These are phyloP conservation scores for Corythornis madagascariensis DNA, from an alignment of 2,113 vertebrate species.

Conservation along the genomic window DNA sequence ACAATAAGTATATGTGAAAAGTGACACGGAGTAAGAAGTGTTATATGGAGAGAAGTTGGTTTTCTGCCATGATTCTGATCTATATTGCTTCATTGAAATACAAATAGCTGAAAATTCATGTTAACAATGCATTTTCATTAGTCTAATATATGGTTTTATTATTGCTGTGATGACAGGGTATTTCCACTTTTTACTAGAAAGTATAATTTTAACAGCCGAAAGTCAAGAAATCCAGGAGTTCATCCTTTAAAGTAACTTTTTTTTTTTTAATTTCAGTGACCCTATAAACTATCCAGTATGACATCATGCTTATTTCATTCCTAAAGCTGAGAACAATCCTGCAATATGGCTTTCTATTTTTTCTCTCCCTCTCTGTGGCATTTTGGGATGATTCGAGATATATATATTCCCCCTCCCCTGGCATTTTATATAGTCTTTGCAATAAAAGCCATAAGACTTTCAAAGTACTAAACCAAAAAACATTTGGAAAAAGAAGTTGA, in stretches of 20 bases:
- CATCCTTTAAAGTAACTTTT: background rate
- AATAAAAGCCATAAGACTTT: constrained; percentile 14
- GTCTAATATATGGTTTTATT: background rate
- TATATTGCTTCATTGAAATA: background rate
- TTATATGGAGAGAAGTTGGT: background rate
- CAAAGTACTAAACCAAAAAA: constrained; percentile 7
- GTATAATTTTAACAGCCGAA: background rate
- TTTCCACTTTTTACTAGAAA: background rate
- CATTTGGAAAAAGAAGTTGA: constrained; percentile 23
- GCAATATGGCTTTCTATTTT: background rate
- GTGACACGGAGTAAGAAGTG: background rate
- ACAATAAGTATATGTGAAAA: background rate
- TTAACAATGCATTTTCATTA: background rate
- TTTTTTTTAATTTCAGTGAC: background rate
- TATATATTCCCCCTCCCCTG: background rate
- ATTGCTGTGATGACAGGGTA: background rate
- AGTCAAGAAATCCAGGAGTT: background rate
- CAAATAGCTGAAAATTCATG: background rate
- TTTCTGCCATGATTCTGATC: background rate
- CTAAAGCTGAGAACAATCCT: background rate
- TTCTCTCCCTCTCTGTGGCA: background rate
- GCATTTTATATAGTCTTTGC: background rate
- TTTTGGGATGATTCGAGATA: background rate
- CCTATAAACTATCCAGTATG: background rate
- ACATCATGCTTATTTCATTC: background rate